Evolutionary conservation across 2,888 invertebrate species (phyloP), one percentile per base, ranked within the genome.

Genomic region (Drosophila macrospina): DNA sequence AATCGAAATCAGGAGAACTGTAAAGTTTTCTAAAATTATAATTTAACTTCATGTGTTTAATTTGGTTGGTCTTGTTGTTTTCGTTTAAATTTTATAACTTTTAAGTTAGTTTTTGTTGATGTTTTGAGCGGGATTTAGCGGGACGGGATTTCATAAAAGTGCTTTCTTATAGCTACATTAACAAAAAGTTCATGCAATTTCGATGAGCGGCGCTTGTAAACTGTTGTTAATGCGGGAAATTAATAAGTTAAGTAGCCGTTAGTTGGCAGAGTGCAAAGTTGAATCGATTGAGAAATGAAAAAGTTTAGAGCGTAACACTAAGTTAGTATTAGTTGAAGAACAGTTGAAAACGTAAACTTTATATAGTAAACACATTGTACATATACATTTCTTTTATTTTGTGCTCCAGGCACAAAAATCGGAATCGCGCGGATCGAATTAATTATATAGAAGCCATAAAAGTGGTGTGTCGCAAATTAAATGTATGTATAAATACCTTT

Each of bases 191-290:
- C 44, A 67, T 81, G 67, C 68, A 85, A 74, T 74, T 87, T 86
- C 82, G 85, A 87, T 87, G 82, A 81, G 74, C 45, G 48, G 45
- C 66, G 54, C 62, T 85, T 76, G 71, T 61, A 52, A 74, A 65
- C 63, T 84, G 65, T 74, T 67, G 64, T 72, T 81, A 87, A 76
- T 74, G 76, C 74, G 70, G 71, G 52, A 87, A 85, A 85, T 85
- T 81, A 87, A 87, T 85, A 81, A 83, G 74, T 87, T 74, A 82
- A 87, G 74, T 69, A 69, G 71, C 69, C 69, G 60, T 76, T 69
- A 75, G 78, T 60, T 67, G 79, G 11, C 28, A 57, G 76, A 59
- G 59, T 61, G 36, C 15, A 56, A 71, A 71, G 59, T 74, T 75
- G 16, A 11, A 39, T 28, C 16, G 39, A 51, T 65, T 50, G 42